A percentile compares a stretch with the other conserved stretches of the same genome.
Conservation (phyloP, 1,140 invertebrate species). For the Thrips palmi region DNA sequence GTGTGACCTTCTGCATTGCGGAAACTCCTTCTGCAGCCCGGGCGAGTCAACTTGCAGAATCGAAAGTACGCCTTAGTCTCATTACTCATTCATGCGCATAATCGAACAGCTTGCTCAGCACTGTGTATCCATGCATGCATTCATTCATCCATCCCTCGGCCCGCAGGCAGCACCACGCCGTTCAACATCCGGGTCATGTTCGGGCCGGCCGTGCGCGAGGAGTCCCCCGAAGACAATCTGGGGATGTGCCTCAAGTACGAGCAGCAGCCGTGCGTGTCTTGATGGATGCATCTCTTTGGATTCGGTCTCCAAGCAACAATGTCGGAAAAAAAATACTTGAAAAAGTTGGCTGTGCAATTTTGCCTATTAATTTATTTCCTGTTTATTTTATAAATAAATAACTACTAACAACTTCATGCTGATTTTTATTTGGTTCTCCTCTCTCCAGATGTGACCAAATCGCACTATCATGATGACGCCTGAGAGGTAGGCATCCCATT, state of each 20-base stretch:
- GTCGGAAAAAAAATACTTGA: neutral
- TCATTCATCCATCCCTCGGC: constrained; percentile 1
- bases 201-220: constrained; percentile 35
- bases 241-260: constrained; percentile 55
- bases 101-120: neutral
- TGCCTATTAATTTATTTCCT: too few species aligned
- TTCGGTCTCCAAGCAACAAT: neutral
- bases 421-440: too few species aligned
- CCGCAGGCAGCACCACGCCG: constrained; percentile 37
- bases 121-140: neutral
- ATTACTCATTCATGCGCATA: neutral
- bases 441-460: too few species aligned
- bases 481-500: too few species aligned
- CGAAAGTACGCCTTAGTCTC: constrained; percentile 33
- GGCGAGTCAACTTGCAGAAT: constrained; percentile 39
- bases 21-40: constrained; percentile 41
- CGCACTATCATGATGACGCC: too few species aligned
- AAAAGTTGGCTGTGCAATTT: too few species aligned
- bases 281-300: too few species aligned
- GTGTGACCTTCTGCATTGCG: constrained; percentile 57
- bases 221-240: constrained; percentile 56
- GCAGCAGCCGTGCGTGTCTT: constrained; percentile 39
- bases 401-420: too few species aligned
- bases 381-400: too few species aligned
- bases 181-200: constrained; percentile 62